Percentiles rank a stretch among this genome's conserved stretches.
Conservation (phyloP, 2,797 vertebrate genomes). For the Balearica regulorum region DNA sequence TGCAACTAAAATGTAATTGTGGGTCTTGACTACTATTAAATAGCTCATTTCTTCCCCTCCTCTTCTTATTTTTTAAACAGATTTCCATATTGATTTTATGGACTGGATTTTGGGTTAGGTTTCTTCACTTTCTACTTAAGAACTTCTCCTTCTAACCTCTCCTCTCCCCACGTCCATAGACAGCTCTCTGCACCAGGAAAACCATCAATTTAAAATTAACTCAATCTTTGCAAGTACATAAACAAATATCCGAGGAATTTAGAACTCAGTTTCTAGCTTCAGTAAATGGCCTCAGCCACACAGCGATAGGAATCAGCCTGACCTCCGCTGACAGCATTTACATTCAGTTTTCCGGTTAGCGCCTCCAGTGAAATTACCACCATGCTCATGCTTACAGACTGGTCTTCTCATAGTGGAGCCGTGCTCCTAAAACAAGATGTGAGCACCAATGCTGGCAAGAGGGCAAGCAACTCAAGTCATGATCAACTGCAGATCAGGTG, state of each 20-base stretch:
- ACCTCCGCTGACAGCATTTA: neutral
- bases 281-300: neutral
- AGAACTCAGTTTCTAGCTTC: neutral
- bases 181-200: neutral
- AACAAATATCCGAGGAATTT: neutral
- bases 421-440: neutral
- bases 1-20: neutral
- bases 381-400: neutral
- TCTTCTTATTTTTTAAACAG: neutral
- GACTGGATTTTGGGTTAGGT: neutral
- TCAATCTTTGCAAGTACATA: neutral
- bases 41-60: neutral
- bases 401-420: neutral
- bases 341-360: neutral
- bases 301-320: neutral
- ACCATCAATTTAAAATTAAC: neutral
- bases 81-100: neutral
- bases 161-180: neutral
- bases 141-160: neutral
- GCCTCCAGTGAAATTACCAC: neutral
- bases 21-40: neutral
- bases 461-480: neutral
- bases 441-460: neutral
- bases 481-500: neutral
- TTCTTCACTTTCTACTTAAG: neutral